Percentiles rank a stretch among this genome's conserved stretches.
Conservation (phyloP, 2,113 vertebrate species). For the Anguilla japonica region DNA sequence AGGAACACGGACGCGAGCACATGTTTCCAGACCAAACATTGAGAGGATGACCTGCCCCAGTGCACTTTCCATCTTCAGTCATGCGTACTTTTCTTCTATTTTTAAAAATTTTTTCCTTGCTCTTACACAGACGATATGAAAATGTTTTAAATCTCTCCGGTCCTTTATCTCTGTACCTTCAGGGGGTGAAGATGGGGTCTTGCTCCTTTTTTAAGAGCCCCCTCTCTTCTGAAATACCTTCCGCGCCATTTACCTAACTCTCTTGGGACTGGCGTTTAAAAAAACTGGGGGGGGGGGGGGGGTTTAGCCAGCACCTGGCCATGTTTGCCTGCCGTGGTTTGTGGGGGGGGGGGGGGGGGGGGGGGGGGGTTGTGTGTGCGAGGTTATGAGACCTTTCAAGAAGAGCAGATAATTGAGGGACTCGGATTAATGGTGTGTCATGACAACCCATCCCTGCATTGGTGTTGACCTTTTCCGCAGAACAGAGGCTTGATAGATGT, state of each 20-base stretch:
- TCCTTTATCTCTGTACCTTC: not conserved
- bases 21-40: not conserved
- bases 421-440: conserved; percentile 81
- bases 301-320: conserved; percentile 42
- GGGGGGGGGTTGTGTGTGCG: conserved; percentile 14
- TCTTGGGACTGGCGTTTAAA: conserved; percentile 5
- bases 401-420: conserved; percentile 71
- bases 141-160: not conserved
- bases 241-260: not conserved
- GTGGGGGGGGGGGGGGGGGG: conserved; percentile 29
- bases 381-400: conserved; percentile 62
- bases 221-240: not conserved
- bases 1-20: not conserved
- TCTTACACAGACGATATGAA: not conserved
- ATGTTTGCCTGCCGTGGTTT: conserved; percentile 46
- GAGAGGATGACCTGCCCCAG: not conserved
- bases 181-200: not conserved
- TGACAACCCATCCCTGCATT: conserved; percentile 71
- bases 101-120: not conserved
- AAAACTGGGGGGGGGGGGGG: not conserved
- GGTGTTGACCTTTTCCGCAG: conserved; percentile 74
- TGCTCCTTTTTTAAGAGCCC: not conserved
- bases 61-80: not conserved
- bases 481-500: conserved; percentile 76
- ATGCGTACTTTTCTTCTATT: not conserved